These are phyloP conservation scores for Sebastolobus alascanus DNA, from an alignment of 2,797 vertebrate genomes.

Conservation along the genomic window DNA sequence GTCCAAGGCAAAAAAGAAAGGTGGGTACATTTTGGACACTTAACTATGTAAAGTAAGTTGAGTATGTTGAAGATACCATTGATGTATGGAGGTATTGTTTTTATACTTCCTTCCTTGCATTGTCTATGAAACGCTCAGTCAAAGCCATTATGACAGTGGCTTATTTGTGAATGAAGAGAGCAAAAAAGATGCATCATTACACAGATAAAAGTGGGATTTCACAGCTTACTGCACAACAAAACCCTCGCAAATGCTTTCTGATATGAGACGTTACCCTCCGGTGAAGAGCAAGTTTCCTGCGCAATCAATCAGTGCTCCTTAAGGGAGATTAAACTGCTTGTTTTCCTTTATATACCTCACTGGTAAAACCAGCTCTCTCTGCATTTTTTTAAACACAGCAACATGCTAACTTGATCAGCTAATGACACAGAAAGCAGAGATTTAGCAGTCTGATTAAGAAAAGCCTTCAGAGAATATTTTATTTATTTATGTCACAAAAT, in stretches of 20 bases:
- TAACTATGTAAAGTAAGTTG: background rate
- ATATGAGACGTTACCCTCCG: background rate
- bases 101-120: constrained; percentile 52
- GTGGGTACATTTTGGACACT: background rate
- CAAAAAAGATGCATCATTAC: background rate
- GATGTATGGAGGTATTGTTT: background rate
- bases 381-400: background rate
- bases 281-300: background rate
- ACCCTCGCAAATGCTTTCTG: background rate
- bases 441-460: background rate
- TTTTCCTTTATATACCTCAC: background rate
- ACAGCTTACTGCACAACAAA: background rate
- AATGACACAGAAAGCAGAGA: background rate
- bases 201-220: background rate
- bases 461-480: background rate
- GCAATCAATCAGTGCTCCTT: background rate
- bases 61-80: background rate
- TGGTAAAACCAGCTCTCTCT: background rate
- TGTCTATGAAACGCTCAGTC: constrained; percentile 23
- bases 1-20: background rate
- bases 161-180: background rate
- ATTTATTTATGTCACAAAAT: background rate
- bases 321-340: background rate
- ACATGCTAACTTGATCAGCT: background rate
- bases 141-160: background rate